phyloP scores from a whole-genome alignment of 2,113 vertebrate genomes.

The Grammomys dolichurus region DNA sequence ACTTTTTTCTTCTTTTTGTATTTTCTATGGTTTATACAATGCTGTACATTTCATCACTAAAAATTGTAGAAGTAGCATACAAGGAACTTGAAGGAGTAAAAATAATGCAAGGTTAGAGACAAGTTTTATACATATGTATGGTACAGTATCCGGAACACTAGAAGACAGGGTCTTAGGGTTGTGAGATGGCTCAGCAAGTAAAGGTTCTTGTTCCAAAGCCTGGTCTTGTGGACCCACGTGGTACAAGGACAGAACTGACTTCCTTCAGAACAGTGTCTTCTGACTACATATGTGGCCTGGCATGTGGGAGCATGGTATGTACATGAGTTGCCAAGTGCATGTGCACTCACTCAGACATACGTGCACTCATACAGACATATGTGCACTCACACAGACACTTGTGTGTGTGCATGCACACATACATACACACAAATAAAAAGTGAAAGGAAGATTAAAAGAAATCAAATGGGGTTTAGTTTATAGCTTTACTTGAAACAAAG shows the following conservation, averaged over 20 bases:
- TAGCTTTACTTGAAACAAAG: background rate
- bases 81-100: conserved; percentile 30
- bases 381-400: background rate
- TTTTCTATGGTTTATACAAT: background rate
- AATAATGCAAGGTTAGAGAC: background rate
- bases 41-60: background rate
- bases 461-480: background rate
- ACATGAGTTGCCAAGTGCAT: no score
- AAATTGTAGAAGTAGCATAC: background rate
- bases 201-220: background rate
- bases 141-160: background rate
- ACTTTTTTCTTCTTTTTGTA: background rate
- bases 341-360: no score
- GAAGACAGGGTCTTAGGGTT: background rate
- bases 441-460: background rate
- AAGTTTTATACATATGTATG: background rate
- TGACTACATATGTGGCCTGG: background rate
- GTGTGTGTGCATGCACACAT: no score
- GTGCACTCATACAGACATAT: background rate
- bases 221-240: background rate
- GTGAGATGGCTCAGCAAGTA: background rate
- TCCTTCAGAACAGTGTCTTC: background rate
- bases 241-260: background rate
- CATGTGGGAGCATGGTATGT: background rate
- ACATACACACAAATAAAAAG: background rate